phyloP scores from a whole-genome alignment of 2,797 vertebrate species.

The Smutsia temminckii region DNA sequence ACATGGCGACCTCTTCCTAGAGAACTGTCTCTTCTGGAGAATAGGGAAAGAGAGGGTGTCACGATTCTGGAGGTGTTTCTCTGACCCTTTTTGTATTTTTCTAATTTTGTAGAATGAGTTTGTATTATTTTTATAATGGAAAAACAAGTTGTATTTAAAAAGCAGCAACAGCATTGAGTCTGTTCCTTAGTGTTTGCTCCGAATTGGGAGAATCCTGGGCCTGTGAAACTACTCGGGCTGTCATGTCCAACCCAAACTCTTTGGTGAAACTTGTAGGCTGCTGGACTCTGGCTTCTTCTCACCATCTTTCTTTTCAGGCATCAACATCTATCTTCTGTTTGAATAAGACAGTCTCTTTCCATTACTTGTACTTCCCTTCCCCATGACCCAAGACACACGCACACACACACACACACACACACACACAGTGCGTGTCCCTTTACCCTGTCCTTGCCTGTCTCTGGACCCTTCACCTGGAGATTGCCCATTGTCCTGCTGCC shows the following conservation, averaged over 20 bases:
- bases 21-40: not conserved
- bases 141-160: not conserved
- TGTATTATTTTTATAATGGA: not conserved
- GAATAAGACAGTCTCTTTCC: not conserved
- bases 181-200: not conserved
- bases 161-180: not conserved
- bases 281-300: not conserved
- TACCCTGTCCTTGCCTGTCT: not conserved
- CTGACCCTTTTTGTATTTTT: not conserved
- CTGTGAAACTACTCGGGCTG: not conserved
- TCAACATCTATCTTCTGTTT: not conserved
- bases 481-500: accelerated
- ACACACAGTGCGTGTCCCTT: too few species aligned
- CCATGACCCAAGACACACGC: too few species aligned
- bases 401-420: too few species aligned
- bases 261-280: not conserved
- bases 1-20: not conserved
- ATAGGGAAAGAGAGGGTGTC: not conserved
- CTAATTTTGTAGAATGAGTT: not conserved
- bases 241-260: not conserved
- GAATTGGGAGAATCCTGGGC: not conserved
- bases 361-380: not conserved
- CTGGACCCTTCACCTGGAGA: too few species aligned
- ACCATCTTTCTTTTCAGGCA: accelerated
- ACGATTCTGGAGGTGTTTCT: not conserved